A percentile compares a stretch with the other conserved stretches of the same genome.
phyloP scores from a whole-genome alignment of 2,888 invertebrate genomes.

The Melangyna quadrimaculata region DNA sequence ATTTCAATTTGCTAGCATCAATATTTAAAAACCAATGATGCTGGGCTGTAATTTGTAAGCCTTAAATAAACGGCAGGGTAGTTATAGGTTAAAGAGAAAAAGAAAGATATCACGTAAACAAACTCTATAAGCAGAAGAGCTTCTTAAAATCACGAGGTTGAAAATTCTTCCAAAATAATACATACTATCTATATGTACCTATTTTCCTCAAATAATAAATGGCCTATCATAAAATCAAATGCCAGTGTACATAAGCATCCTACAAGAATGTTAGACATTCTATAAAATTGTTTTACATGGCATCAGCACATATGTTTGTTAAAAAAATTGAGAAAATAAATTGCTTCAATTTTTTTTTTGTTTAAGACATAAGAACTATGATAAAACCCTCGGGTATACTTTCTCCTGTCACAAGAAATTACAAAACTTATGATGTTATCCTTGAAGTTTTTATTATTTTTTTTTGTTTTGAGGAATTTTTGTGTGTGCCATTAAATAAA shows the following conservation, averaged over 20 bases:
- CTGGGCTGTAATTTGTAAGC: not conserved
- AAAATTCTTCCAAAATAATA: not conserved
- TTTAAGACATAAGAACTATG: not conserved
- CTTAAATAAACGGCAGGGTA: not conserved
- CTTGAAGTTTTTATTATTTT: not conserved
- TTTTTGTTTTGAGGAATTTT: not conserved
- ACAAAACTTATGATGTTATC: not conserved
- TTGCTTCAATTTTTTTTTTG: conserved; percentile 2
- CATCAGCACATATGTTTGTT: conserved; percentile 11
- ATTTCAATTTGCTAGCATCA: conserved; percentile 5
- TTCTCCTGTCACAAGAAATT: not conserved
- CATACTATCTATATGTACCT: too few relatives aligned
- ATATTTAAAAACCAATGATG: not conserved
- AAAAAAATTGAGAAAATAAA: not conserved
- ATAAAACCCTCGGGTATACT: not conserved
- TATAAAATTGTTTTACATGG: conserved; percentile 13
- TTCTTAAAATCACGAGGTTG: not conserved
- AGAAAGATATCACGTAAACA: conserved; percentile 13
- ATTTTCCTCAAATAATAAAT: not conserved
- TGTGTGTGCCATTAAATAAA: not conserved
- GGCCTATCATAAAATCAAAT: conserved; percentile 15
- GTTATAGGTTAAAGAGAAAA: not conserved
- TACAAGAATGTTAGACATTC: not conserved
- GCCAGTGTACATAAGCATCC: not conserved
- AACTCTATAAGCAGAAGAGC: not conserved